A percentile compares a stretch with the other conserved stretches of the same genome.
Evolutionary conservation across 2,113 vertebrate species (phyloP).

Genomic region (Thomomys bottae): DNA sequence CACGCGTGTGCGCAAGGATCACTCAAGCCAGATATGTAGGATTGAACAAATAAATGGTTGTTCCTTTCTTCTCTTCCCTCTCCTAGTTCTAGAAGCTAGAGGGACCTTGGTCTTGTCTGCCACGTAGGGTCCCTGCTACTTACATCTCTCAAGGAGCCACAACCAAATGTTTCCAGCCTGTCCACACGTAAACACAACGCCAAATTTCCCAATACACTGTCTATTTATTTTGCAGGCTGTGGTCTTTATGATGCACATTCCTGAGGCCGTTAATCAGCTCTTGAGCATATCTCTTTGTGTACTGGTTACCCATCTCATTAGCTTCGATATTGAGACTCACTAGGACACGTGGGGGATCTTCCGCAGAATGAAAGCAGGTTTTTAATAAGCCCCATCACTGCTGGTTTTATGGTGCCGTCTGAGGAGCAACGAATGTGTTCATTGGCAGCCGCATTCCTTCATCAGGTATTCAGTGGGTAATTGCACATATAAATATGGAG

Average conservation of each 20-base stretch:
- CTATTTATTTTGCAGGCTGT: conserved; percentile 74
- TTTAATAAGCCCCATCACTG: conserved; percentile 84
- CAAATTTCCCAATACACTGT: conserved; percentile 74
- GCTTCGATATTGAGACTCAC: conserved; percentile 71
- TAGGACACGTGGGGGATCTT: conserved; percentile 73
- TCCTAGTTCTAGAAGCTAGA: conserved; percentile 6
- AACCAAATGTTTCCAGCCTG: conserved; percentile 62
- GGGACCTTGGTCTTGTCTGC: neutral
- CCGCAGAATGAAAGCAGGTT: conserved; percentile 81
- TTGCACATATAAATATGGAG: conserved; percentile 83
- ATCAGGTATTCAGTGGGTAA: conserved; percentile 85
- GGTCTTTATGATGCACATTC: conserved; percentile 75
- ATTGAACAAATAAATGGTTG: neutral
- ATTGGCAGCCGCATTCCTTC: conserved; percentile 85
- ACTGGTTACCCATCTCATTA: conserved; percentile 82
- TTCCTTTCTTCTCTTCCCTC: neutral
- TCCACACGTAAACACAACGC: conserved; percentile 67
- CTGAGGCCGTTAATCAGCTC: conserved; percentile 79
- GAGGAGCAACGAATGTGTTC: conserved; percentile 86
- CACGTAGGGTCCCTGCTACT: conserved; percentile 34
- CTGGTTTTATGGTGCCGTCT: conserved; percentile 83
- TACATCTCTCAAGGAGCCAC: conserved; percentile 59
- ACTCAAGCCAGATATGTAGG: neutral
- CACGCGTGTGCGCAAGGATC: too few species aligned
- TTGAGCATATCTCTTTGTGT: conserved; percentile 78